Evolutionary conservation across 2,113 vertebrate genomes (phyloP).

Genomic region (Ancistrus triradiatus): DNA sequence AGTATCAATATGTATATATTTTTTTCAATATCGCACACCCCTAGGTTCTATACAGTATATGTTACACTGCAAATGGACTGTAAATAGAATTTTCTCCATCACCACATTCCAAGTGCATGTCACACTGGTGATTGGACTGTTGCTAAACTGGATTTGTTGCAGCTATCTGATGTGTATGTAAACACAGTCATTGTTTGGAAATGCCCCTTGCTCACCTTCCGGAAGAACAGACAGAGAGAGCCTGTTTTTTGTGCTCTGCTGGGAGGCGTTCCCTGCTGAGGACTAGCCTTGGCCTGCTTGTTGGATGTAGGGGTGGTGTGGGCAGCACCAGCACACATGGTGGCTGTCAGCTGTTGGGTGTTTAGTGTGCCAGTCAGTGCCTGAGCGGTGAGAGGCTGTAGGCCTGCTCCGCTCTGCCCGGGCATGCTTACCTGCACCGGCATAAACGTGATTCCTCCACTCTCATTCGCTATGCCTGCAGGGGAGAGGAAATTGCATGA

Average conservation of each 20-base stretch:
- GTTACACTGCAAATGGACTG: no score
- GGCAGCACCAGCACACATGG: slow-evolving; percentile 50
- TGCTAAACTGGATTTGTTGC: no score
- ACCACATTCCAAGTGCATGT: no score
- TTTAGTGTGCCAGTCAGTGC: slow-evolving; percentile 64
- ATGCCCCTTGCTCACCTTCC: slow-evolving; percentile 74
- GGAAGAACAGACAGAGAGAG: slow-evolving; percentile 92
- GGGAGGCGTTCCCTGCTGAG: slow-evolving; percentile 34
- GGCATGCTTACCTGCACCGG: slow-evolving; percentile 64
- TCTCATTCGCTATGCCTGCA: slow-evolving; percentile 74
- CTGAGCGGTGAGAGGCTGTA: slow-evolving; percentile 70
- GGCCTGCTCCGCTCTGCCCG: slow-evolving; percentile 61
- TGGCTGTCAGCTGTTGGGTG: slow-evolving; percentile 56
- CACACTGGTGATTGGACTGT: no score
- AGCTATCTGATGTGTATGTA: background rate
- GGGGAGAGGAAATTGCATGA: background rate
- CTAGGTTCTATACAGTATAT: no score
- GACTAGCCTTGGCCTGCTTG: slow-evolving; percentile 68
- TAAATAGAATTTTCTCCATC: no score
- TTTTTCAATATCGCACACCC: no score
- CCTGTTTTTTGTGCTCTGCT: slow-evolving; percentile 80
- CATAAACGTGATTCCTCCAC: slow-evolving; percentile 77
- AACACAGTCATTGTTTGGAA: background rate
- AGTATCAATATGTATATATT: no score
- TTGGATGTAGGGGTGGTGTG: slow-evolving; percentile 63